phyloP scores from a whole-genome alignment of 2,888 invertebrate species.

The Agriotes lineatus region DNA sequence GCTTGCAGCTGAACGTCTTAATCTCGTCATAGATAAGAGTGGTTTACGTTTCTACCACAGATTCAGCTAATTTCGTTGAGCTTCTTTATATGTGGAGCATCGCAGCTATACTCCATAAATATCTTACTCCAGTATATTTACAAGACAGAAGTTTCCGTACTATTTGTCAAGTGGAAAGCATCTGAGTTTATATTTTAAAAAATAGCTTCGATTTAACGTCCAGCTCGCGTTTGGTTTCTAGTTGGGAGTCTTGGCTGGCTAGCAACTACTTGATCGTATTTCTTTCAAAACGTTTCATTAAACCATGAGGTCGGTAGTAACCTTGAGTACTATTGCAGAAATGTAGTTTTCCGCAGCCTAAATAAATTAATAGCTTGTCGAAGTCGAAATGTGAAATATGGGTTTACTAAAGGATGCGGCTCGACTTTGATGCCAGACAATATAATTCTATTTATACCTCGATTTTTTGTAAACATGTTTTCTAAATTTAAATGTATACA shows the following conservation, averaged over 20 bases:
- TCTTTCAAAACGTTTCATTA: conserved; percentile 9
- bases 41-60: conserved; percentile 23
- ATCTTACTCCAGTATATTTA: conserved; percentile 24
- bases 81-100: conserved; percentile 19
- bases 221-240: neutral
- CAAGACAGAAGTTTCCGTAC: conserved; percentile 27
- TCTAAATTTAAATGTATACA: conserved; percentile 41
- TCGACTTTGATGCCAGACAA: conserved; percentile 27
- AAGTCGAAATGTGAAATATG: conserved; percentile 21
- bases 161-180: conserved; percentile 28
- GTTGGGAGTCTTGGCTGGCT: no score
- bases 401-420: conserved; percentile 26
- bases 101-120: conserved; percentile 26
- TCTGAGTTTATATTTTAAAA: conserved; percentile 3
- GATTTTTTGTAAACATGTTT: conserved; percentile 43
- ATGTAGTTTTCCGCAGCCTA: conserved; percentile 8
- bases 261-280: neutral
- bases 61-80: conserved; percentile 27
- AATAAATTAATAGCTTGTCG: conserved; percentile 16
- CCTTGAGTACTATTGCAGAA: neutral
- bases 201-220: neutral
- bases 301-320: neutral
- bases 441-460: conserved; percentile 38
- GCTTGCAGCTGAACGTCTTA: conserved; percentile 22
- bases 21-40: conserved; percentile 29